Evolutionary conservation across 2,888 invertebrate species (phyloP), one percentile per base, ranked within the genome.

Genomic region (Hipparchia semele): DNA sequence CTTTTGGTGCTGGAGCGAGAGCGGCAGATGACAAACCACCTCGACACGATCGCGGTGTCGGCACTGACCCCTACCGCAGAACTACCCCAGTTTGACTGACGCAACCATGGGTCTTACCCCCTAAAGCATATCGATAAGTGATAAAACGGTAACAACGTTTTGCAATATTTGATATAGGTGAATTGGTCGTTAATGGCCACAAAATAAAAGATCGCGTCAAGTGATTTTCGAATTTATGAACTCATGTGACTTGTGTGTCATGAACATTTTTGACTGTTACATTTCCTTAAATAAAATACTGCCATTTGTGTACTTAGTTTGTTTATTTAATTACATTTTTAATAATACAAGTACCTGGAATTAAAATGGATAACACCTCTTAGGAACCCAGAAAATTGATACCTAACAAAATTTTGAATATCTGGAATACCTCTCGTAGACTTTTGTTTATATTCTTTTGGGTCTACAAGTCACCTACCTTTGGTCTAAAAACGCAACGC

Each of bases 1-100:
- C 96, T 10, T 96, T 96, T 83, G 96, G 96, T 80, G 92, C 95
- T 71, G 96, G 96, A 56, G 94, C 94, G 64, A 81, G 90, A 67
- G 86, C 80, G 2, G 86, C 86, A 3, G 86, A 86, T 0, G 87
- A 88, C 0, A 86, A 86, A 13, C 85, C 90, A 67, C 76, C 86
- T 68, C 85, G 93, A 71, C 87, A 92, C 79, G 88, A 91, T 85
- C 89, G 95, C 82, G 89, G 90, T 73, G 89, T 95, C 68, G 90
- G 94, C 80, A 90, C 94, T 60, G 95, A 95, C 79, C 92, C 94
- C 1, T 92, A 95, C 78, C 89, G 95, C 73, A 91, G 95, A 83
- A 95, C 95, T 76, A 95, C 95, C 62, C 95, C 95, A 59, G 95
- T 95, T 82, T 93, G 92, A 93, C 89, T 88, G 83, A 79, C 76